A percentile compares a stretch with the other conserved stretches of the same genome.
Conservation (phyloP, 2,113 vertebrate species). For the Morphnarchus princeps region DNA sequence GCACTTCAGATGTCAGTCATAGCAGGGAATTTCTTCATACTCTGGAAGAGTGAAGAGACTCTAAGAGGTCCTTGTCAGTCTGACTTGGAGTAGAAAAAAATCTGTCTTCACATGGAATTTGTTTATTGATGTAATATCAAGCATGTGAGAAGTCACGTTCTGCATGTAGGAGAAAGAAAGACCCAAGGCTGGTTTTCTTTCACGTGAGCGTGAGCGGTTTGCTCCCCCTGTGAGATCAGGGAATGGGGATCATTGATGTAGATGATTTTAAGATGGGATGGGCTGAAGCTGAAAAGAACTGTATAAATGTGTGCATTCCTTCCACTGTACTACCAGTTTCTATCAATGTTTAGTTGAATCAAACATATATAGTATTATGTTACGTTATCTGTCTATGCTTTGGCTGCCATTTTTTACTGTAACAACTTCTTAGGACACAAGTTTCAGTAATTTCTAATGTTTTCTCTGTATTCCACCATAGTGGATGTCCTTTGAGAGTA, state of each 20-base stretch:
- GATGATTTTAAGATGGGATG: neutral
- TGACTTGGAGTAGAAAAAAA: neutral
- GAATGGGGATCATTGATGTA: neutral
- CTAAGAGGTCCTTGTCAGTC: neutral
- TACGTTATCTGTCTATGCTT: neutral
- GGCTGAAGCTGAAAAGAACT: neutral
- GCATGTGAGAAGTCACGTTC: neutral
- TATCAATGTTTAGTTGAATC: neutral
- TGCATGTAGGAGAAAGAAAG: neutral
- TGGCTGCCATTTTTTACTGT: neutral
- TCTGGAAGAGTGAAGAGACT: neutral
- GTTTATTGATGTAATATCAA: neutral
- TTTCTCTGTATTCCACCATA: neutral
- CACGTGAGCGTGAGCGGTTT: neutral
- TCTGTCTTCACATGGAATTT: neutral
- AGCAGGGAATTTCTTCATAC: neutral
- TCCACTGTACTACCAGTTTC: neutral
- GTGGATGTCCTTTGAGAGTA: constrained; percentile 77
- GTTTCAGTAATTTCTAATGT: neutral
- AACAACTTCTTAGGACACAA: neutral
- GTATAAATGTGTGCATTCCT: neutral
- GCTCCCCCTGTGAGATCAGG: neutral
- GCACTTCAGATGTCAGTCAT: neutral
- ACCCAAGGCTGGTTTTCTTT: neutral
- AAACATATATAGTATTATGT: neutral